Evolutionary conservation across 2,113 vertebrate genomes (phyloP).

Genomic region (Rutilus rutilus): DNA sequence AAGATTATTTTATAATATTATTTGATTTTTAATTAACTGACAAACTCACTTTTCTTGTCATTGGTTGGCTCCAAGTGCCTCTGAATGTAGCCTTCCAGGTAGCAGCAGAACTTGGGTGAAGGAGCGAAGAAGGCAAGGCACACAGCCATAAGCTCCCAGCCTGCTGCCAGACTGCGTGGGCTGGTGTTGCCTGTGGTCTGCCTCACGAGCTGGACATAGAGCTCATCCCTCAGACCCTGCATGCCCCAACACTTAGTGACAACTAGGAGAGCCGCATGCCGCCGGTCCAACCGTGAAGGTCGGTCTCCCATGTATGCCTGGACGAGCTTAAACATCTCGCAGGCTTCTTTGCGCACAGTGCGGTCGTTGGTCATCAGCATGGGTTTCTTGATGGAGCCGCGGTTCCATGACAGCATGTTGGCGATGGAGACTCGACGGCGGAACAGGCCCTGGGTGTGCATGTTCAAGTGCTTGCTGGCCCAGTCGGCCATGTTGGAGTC

Average conservation of each 20-base stretch:
- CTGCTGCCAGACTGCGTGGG: slow-evolving; percentile 82
- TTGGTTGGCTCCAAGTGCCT: slow-evolving; percentile 83
- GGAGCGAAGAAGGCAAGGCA: slow-evolving; percentile 89
- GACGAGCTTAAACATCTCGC: slow-evolving; percentile 90
- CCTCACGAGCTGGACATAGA: slow-evolving; percentile 87
- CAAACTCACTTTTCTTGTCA: slow-evolving; percentile 87
- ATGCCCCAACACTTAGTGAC: slow-evolving; percentile 90
- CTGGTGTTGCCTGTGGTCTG: slow-evolving; percentile 87
- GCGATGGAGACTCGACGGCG: slow-evolving; percentile 87
- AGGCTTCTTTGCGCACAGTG: slow-evolving; percentile 85
- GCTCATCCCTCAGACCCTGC: slow-evolving; percentile 86
- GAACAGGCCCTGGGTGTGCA: slow-evolving; percentile 91
- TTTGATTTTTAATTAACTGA: slow-evolving; percentile 58
- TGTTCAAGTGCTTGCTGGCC: slow-evolving; percentile 92
- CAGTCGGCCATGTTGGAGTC: slow-evolving; percentile 87
- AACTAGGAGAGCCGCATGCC: slow-evolving; percentile 79
- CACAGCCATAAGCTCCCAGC: slow-evolving; percentile 92
- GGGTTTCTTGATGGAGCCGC: slow-evolving; percentile 88
- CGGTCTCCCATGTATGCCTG: slow-evolving; percentile 93
- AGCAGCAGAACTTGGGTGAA: slow-evolving; percentile 90
- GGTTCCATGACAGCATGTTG: slow-evolving; percentile 92
- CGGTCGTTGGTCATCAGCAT: slow-evolving; percentile 90
- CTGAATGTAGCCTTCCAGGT: slow-evolving; percentile 92
- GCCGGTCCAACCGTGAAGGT: slow-evolving; percentile 84
- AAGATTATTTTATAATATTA: slow-evolving; percentile 60